Evolutionary conservation across 2,797 vertebrate species (phyloP).

Genomic region (Alcedo atthis): DNA sequence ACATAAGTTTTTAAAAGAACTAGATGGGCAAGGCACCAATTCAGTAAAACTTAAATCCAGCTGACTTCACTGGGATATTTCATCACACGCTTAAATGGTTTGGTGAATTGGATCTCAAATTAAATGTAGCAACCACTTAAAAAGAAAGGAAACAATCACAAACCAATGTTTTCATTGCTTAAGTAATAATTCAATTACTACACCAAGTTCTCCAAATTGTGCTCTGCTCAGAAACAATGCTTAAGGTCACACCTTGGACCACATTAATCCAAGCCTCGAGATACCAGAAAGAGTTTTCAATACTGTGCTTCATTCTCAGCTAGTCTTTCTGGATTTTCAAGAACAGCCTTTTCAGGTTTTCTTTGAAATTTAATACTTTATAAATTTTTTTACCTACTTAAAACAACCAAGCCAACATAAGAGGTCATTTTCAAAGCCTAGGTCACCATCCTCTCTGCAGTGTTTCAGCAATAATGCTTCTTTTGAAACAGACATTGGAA

Average conservation of each 20-base stretch:
- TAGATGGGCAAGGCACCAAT: constrained; percentile 4
- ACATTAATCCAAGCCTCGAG: neutral
- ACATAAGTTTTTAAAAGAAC: constrained; percentile 6
- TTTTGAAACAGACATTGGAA: neutral
- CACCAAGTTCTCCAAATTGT: neutral
- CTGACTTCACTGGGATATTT: constrained; percentile 5
- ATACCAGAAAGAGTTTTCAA: neutral
- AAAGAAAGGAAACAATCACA: constrained; percentile 18
- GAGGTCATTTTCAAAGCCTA: neutral
- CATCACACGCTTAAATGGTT: neutral
- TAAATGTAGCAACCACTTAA: neutral
- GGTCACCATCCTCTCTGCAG: neutral
- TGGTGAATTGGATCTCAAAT: neutral
- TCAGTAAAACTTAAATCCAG: neutral
- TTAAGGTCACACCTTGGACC: neutral
- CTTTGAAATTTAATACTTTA: neutral
- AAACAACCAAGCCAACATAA: neutral
- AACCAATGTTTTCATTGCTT: neutral
- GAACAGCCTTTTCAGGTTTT: neutral
- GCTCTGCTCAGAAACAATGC: neutral
- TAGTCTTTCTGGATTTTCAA: neutral
- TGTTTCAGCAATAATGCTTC: neutral
- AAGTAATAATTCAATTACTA: neutral
- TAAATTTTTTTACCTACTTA: neutral
- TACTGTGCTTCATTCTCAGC: neutral